Evolutionary conservation across 2,113 vertebrate species (phyloP), one percentile per base, ranked within the genome.

Genomic region (Chlamydotis undulata): DNA sequence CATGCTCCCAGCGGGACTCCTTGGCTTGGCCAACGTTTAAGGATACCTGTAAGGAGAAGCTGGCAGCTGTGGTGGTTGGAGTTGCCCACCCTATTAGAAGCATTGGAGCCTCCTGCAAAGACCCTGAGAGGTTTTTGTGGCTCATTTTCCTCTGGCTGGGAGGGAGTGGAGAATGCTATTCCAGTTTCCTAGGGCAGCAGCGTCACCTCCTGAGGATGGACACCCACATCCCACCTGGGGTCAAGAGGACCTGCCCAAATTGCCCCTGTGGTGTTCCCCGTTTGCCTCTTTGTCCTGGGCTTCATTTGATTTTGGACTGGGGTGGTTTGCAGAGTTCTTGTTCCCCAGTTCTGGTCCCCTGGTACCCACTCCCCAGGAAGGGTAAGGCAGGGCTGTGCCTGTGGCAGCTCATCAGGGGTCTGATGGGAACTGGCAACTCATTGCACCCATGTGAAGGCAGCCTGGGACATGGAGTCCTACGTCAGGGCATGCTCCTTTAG

Each of bases 31-130:
- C 23, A 12, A 1, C 6, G 26, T 41, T 28, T 55, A 24, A 60
- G 39, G 25, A 14, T 24, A n/a, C 4, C 9, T 4, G 0, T 43
- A 10, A 15, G 41, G 33, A 65, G 50, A 52, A 52, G 19, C 22
- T 63, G 76, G 6, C 26, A 82, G 31, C 31, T 14, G 3, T 0
- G 0, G 33, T 60, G 35, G 7, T 61, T 1, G 0, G n/a, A 64
- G 18, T 4, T 73, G 26, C 53, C 35, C 29, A 19, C 29, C 14
- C 41, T 39, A 5, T 35, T 49, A 39, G 45, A 35, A 64, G 50
- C 2, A 1, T 6, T 73, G 14, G 25, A 33, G 26, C 25, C 26
- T 83, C 31, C 49, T 47, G 1, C 8, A 2, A 64, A 59, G 10
- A 35, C 7, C 4, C 19, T 7, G 25, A 69, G 37, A 50, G 11